phyloP scores from a whole-genome alignment of 2,888 invertebrate species.

The Polymixis lichenea region DNA sequence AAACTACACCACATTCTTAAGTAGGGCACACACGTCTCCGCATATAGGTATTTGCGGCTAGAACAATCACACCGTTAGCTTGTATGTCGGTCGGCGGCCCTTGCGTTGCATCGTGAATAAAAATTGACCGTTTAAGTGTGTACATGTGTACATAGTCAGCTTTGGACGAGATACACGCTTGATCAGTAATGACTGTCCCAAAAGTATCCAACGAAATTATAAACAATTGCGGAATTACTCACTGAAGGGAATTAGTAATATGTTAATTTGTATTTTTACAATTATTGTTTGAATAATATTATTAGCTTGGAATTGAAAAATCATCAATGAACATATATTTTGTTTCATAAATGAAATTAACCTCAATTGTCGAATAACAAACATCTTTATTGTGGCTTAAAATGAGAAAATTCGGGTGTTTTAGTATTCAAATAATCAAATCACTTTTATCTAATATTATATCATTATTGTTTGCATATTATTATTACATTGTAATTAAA shows the following conservation, averaged over 20 bases:
- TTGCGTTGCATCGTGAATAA: conserved; percentile 68
- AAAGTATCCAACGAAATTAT: background rate
- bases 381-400: no score
- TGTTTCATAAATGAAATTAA: no score
- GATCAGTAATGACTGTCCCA: background rate
- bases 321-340: no score
- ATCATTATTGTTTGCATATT: no score
- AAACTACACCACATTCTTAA: conserved; percentile 58
- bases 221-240: background rate
- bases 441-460: no score
- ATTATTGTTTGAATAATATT: no score
- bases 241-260: background rate
- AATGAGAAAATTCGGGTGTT: no score
- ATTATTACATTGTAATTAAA: no score
- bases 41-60: conserved; percentile 85
- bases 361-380: no score
- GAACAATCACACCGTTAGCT: conserved; percentile 86
- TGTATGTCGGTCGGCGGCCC: conserved; percentile 77
- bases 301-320: no score
- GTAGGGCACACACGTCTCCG: conserved; percentile 79
- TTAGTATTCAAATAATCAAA: no score
- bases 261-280: background rate
- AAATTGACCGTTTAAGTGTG: conserved; percentile 44
- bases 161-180: conserved; percentile 1
- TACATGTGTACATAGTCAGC: conserved; percentile 16